Conservation (phyloP, 2,113 vertebrate species). For the Pteropus alecto region DNA sequence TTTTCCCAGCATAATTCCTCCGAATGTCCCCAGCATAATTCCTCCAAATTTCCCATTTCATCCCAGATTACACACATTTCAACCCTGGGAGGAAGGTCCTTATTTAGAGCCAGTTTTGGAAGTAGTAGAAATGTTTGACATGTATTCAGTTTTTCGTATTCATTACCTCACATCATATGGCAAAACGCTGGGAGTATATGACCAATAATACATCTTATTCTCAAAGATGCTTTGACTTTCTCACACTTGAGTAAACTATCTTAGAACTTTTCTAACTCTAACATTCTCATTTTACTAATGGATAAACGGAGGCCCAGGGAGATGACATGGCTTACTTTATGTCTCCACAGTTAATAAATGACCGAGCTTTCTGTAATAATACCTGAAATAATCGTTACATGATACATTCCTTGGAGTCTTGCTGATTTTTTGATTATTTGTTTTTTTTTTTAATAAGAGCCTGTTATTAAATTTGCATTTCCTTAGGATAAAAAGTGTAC, state of each 20-base stretch:
- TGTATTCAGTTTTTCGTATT: not conserved
- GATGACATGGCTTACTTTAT: not conserved
- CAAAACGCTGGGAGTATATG: not conserved
- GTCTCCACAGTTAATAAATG: not conserved
- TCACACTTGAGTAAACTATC: not conserved
- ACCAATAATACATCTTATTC: not conserved
- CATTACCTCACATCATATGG: not conserved
- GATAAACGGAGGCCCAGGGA: not conserved
- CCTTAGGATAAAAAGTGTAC: not conserved
- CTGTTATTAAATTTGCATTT: conserved; percentile 52
- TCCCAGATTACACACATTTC: not conserved
- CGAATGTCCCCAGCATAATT: not conserved
- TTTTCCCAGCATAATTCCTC: not conserved
- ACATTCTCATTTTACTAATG: not conserved
- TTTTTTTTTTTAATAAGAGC: conserved; percentile 51
- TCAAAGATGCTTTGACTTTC: not conserved
- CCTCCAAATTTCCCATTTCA: not conserved
- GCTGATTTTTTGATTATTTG: not conserved
- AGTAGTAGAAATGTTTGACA: not conserved
- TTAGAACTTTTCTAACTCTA: not conserved
- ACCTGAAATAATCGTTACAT: not conserved
- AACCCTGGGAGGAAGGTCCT: not conserved
- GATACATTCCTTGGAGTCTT: not conserved
- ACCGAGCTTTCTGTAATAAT: not conserved
- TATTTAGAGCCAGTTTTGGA: not conserved